Conservation (phyloP, 2,888 invertebrate genomes). For the Pegoplata infirma region DNA sequence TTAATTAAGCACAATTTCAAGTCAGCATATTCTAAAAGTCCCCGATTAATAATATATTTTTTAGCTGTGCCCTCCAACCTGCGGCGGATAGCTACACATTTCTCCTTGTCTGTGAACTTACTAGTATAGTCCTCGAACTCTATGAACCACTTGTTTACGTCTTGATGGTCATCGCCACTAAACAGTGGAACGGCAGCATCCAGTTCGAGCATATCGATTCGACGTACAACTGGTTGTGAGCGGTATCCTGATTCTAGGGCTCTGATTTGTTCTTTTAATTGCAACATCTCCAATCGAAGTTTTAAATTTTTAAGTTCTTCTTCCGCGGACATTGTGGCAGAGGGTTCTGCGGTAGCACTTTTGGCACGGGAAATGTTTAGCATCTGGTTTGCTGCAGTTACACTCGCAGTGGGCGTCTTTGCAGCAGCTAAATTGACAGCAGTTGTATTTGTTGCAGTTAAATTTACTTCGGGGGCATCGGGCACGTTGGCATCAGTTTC, state of each 20-base stretch:
- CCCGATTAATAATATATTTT: constrained; percentile 19
- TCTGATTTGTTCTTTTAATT: not conserved
- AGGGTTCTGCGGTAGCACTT: too few relatives aligned
- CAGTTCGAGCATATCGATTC: constrained; percentile 1
- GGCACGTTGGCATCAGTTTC: too few relatives aligned
- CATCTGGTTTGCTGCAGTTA: too few relatives aligned
- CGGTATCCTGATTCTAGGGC: not conserved
- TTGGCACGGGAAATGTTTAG: too few relatives aligned
- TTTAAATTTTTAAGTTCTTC: not conserved
- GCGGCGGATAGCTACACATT: constrained; percentile 11
- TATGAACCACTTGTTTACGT: constrained; percentile 9
- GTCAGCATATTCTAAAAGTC: constrained; percentile 2
- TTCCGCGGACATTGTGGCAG: not conserved
- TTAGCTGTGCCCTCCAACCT: constrained; percentile 19
- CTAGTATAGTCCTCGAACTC: constrained; percentile 21
- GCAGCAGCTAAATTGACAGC: too few relatives aligned
- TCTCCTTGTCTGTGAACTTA: not conserved
- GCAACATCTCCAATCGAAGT: not conserved
- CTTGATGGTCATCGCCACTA: too few relatives aligned
- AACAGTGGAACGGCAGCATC: constrained; percentile 3
- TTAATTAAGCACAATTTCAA: too few relatives aligned
- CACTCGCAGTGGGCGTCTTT: too few relatives aligned
- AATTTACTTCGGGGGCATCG: too few relatives aligned
- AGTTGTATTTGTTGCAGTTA: too few relatives aligned
- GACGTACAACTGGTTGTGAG: not conserved